These are phyloP conservation scores for Zeus faber DNA, from an alignment of 2,113 vertebrate genomes.

Conservation along the genomic window DNA sequence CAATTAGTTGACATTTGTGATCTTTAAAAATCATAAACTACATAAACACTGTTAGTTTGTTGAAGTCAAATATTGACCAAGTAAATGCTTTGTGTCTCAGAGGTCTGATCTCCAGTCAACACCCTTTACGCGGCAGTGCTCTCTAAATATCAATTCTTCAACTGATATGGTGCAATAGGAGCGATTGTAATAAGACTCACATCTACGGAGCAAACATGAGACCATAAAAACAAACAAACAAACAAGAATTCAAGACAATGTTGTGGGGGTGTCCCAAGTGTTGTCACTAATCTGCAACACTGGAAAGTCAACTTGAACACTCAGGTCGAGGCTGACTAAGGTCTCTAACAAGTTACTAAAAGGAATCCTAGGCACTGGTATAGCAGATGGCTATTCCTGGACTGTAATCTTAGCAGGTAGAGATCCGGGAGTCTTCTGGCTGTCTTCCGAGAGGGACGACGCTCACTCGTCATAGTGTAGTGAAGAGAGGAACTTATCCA, in stretches of 20 bases:
- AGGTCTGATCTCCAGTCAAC: too few relatives aligned
- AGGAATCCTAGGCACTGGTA: slow-evolving; percentile 38
- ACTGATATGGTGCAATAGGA: slow-evolving; percentile 7
- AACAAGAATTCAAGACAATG: too few relatives aligned
- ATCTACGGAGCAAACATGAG: slow-evolving; percentile 1
- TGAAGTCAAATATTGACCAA: slow-evolving; percentile 68
- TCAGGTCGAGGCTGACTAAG: too few relatives aligned
- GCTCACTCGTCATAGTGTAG: slow-evolving; percentile 94
- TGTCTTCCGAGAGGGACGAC: slow-evolving; percentile 6
- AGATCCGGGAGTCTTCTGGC: slow-evolving; percentile 15
- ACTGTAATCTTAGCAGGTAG: slow-evolving; percentile 36
- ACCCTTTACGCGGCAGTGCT: too few relatives aligned
- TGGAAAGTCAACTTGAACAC: too few relatives aligned
- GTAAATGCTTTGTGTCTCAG: slow-evolving; percentile 15
- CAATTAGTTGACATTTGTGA: too few relatives aligned
- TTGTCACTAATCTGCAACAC: too few relatives aligned
- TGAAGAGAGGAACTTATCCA: slow-evolving; percentile 96
- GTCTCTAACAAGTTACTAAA: slow-evolving; percentile 25
- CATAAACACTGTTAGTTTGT: not conserved
- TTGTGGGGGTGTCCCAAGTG: too few relatives aligned
- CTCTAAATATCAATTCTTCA: slow-evolving; percentile 15
- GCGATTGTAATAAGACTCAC: slow-evolving; percentile 4
- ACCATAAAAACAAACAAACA: not conserved
- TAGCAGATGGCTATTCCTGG: slow-evolving; percentile 56
- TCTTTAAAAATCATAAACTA: not conserved